Evolutionary conservation across 2,113 vertebrate species (phyloP), one percentile per base, ranked within the genome.

Genomic region (Eudyptes chrysolophus): DNA sequence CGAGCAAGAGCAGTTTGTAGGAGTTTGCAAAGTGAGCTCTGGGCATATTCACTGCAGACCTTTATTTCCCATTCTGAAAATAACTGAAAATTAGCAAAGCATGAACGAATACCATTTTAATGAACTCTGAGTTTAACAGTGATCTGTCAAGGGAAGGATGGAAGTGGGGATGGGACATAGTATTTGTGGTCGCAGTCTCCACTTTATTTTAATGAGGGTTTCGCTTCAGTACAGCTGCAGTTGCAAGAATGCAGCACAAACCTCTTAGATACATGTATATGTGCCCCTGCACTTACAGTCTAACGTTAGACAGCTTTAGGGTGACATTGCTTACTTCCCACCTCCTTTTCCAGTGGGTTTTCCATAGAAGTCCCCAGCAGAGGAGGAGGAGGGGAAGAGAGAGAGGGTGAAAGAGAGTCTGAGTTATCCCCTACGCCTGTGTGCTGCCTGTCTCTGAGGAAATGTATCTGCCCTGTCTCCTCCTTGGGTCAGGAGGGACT

Each of bases 401-500:
- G 15, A 27, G 64, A 92, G 5, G 13, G 69, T 61, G 57, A 62
- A 85, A 87, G 44, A 83, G 26, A 72, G 90, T 70, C 66, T 61
- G 85, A 90, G 57, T 92, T 94, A 97, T 93, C 81, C 65, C 29
- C 57, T 79, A 71, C 24, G 29, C 24, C 48, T 11, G n/a, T 60
- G 60, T 36, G 71, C 92, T 89, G 58, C 83, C 83, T 1, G 48
- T 52, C 91, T 62, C 77, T 40, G 44, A 62, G 89, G 94, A 98
- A 98, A 94, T 94, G 77, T 92, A 97, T 98, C 96, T 97, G 84
- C 94, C 92, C 84, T 88, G 22, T 87, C 90, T 94, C 91, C 92
- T 97, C 92, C 97, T 97, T 97, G 85, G 80, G 94, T 97, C 94
- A 95, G 90, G 68, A 97, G 52, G 79, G 85, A 83, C 92, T 82